Conservation (phyloP, 1,140 invertebrate species). For the Ridgeia piscesae region DNA sequence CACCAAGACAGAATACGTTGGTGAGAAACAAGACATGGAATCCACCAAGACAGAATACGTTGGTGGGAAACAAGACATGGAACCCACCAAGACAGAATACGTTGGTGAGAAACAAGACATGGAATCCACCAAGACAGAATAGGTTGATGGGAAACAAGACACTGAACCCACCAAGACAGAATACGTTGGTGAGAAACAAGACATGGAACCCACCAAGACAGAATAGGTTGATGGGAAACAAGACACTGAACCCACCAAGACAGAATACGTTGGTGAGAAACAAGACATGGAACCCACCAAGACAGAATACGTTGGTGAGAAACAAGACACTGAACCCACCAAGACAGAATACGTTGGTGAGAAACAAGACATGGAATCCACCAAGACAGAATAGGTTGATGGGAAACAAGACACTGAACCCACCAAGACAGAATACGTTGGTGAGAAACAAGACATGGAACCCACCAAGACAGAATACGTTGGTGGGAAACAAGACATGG, state of each 20-base stretch:
- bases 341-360: neutral
- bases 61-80: constrained; percentile 71
- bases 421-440: neutral
- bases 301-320: neutral
- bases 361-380: neutral
- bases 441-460: constrained; percentile 46
- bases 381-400: neutral
- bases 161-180: neutral
- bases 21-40: too few relatives aligned
- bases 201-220: neutral
- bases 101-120: too few relatives aligned
- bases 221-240: too few relatives aligned
- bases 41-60: constrained; percentile 81
- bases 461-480: neutral
- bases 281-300: neutral
- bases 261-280: neutral
- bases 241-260: too few relatives aligned
- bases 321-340: neutral
- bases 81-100: constrained; percentile 73
- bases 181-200: neutral
- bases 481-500: neutral
- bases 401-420: neutral
- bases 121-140: too few relatives aligned
- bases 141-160: too few relatives aligned
- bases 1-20: constrained; percentile 72